These are phyloP conservation scores for Microplitis deprimator DNA, from an alignment of 2,888 invertebrate genomes.

Conservation along the genomic window DNA sequence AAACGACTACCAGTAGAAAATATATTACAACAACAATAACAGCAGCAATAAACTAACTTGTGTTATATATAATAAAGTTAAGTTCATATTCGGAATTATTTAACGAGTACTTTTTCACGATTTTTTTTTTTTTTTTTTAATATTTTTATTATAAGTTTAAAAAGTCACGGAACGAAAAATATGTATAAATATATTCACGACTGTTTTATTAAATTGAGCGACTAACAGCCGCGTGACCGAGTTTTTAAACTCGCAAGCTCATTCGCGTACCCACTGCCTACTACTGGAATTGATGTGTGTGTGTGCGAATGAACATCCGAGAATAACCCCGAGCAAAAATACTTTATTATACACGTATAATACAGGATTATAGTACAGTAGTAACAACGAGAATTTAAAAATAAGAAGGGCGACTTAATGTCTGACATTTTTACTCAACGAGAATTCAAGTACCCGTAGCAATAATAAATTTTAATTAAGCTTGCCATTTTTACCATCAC, in stretches of 20 bases:
- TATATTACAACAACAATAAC: not conserved
- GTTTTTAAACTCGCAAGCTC: slow-evolving; percentile 54
- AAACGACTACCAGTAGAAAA: not conserved
- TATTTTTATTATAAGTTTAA: not conserved
- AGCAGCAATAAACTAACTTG: slow-evolving; percentile 1
- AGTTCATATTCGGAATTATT: slow-evolving; percentile 35
- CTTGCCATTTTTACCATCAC: not conserved
- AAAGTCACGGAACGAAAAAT: not conserved
- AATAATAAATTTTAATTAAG: not conserved
- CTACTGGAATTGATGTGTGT: not conserved
- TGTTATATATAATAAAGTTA: slow-evolving; percentile 17
- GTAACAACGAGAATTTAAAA: not conserved
- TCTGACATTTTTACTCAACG: not conserved
- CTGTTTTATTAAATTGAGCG: slow-evolving; percentile 63
- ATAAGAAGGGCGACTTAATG: not conserved
- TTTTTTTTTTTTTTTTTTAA: not conserved
- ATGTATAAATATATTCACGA: slow-evolving; percentile 35
- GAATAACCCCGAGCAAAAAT: slow-evolving; percentile 22
- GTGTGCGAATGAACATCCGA: slow-evolving; percentile 24
- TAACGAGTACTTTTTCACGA: slow-evolving; percentile 24
- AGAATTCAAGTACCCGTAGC: not conserved
- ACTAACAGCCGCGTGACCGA: slow-evolving; percentile 58
- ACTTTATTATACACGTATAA: not conserved
- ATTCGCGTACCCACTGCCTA: slow-evolving; percentile 15
- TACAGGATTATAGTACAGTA: not conserved